Base-by-base conservation (phyloP, 2,888 invertebrate species). In the Caenorhabditis sp. region DNA sequence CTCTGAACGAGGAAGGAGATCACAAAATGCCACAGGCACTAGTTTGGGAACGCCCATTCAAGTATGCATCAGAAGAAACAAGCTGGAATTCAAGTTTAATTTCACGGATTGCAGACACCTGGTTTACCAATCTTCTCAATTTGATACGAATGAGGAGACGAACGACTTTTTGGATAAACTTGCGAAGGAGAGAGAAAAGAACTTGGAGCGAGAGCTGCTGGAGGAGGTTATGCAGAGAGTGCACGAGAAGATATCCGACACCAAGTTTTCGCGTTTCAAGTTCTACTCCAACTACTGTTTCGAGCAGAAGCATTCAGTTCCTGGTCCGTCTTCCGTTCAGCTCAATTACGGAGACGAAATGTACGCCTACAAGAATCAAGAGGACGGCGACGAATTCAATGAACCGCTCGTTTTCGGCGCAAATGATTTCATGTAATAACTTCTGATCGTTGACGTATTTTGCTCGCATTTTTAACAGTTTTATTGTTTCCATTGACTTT, bases 1-100 rank as follows among this genome's bases (percentile, higher is more conserved):
- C 53, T 20, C 22, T 53, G 6, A 26, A 17, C n/a, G 53, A 53
- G 11, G 9, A 46, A 35, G 30, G 39, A 5, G 11, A n/a, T n/a
- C 24, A 35, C n/a, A 53, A 52, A 22, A 9, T 59, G 26, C 52
- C 59, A 1, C 35, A 58, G 11, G 39, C 32, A 5, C 20, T 70
- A n/a, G 7, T 70, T 17, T 70, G 68, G 68, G 24, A 70, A n/a
- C 24, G 32, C 8, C 59, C 59, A 11, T 45, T 59, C 26, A 45
- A 30, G 62, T 62, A 22, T 1, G 30, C 35, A n/a, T n/a, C 22
- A 52, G 26, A 17, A 24, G 22, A 30, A 17, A n/a, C n/a, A n/a
- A n/a, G n/a, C n/a, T n/a, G n/a, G 15, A 20, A 11, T 24, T 15
- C 15, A 9, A 32, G 30, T 30, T 30, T 9, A 9, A 30, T 30